Evolutionary conservation across 2,888 invertebrate species (phyloP), one percentile per base, ranked within the genome.

Genomic region (Parthenolecanium corni): DNA sequence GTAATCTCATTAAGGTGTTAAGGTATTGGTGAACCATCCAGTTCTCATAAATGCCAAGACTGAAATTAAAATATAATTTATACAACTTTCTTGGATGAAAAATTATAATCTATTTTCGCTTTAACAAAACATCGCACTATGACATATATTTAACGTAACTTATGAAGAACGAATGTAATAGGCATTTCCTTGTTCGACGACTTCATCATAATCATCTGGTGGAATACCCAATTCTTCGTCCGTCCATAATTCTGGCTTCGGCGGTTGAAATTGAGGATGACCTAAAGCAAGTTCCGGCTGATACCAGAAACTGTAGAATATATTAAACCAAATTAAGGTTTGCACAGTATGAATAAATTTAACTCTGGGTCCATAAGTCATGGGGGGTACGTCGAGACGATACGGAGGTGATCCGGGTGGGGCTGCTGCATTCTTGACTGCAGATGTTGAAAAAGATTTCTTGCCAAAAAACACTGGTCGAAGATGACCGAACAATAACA

Each of bases 191-290:
- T 4, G 5, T 23, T 23, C 3, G 23, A 51, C 23, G 4, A 58
- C 31, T 24, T 58, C 61, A 51, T 61, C 61, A 24, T 61, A 49
- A 31, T 47, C 61, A 38, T 61, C 61, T 23, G 61, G 61, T 2
- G 61, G 61, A 49, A 61, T 49, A 40, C 61, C 61, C 16, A 61
- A 40, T 38, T 61, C 61, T 51, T 61, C 61, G 16, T 61, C 61
- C 1, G 61, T 61, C 12, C 31, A 61, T 21, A 49, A 11, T 0
- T 12, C 16, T n/a, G 40, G n/a, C 14, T 61, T 40, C 0, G 61
- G 61, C n/a, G 36, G 31, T 16, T 51, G n/a, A 21, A 21, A 61
- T n/a, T 12, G 21, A n/a, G 36, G n/a, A 20, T 61, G 61, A 3
- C 61, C 61, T 2, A 61, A 31, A 5, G 38, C 2, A 11, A 38